These are phyloP conservation scores for Gymnogyps californianus DNA, from an alignment of 2,113 vertebrate genomes.

Conservation along the genomic window DNA sequence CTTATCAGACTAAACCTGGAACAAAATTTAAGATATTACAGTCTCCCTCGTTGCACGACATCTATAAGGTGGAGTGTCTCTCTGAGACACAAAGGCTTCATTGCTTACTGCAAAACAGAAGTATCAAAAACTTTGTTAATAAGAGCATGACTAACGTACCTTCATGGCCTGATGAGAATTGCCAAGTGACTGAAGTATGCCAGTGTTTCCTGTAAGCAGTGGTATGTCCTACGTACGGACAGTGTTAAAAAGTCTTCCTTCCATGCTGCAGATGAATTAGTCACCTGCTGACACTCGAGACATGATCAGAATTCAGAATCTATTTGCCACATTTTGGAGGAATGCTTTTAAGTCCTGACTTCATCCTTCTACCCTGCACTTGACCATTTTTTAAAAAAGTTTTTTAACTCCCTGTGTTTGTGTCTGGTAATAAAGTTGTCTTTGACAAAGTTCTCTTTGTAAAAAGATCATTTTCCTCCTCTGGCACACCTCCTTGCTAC, in stretches of 20 bases:
- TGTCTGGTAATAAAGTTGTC: background rate
- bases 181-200: background rate
- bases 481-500: background rate
- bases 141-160: background rate
- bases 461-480: background rate
- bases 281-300: background rate
- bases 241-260: background rate
- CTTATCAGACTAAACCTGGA: conserved; percentile 40
- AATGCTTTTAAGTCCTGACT: conserved; percentile 29
- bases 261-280: conserved; percentile 21
- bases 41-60: background rate
- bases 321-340: conserved; percentile 21
- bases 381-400: background rate
- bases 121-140: background rate
- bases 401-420: background rate
- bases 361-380: background rate
- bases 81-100: background rate
- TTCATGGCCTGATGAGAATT: conserved; percentile 2
- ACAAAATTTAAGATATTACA: conserved; percentile 36
- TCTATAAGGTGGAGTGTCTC: background rate
- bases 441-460: background rate
- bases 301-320: background rate
- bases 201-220: background rate
- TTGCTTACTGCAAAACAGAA: background rate
- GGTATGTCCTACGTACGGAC: background rate